Evolutionary conservation across 2,113 vertebrate species (phyloP).

Genomic region (Cebus imitator): DNA sequence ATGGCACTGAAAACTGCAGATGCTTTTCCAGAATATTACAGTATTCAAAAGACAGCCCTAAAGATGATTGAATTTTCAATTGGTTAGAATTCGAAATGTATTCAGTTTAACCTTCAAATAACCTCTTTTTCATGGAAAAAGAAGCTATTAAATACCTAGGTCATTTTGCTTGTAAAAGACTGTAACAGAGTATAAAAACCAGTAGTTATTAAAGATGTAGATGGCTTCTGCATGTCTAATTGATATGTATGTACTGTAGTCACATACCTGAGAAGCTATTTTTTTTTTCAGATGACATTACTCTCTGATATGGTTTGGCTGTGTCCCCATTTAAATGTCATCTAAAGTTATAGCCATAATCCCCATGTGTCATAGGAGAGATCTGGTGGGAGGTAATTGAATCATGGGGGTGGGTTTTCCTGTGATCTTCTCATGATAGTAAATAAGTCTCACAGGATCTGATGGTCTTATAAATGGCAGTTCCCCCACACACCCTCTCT

Average conservation of each 20-base stretch:
- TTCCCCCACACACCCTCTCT: too few species aligned
- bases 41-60: not conserved
- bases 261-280: not conserved
- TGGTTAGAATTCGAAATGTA: not conserved
- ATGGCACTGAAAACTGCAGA: not conserved
- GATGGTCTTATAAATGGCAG: too few species aligned
- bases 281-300: not conserved
- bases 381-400: too few species aligned
- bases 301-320: not conserved
- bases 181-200: not conserved
- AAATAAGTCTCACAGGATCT: too few species aligned
- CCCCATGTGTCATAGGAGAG: too few species aligned
- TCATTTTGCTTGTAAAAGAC: not conserved
- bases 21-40: conserved; percentile 1
- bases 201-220: not conserved
- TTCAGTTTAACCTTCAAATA: not conserved
- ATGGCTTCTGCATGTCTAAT: not conserved
- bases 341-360: too few species aligned
- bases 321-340: too few species aligned
- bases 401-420: too few species aligned
- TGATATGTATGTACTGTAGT: not conserved
- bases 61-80: not conserved
- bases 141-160: not conserved
- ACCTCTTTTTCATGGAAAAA: not conserved
- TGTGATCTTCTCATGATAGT: too few species aligned